phyloP scores from a whole-genome alignment of 2,797 vertebrate species.

The Sebastes jordani region DNA sequence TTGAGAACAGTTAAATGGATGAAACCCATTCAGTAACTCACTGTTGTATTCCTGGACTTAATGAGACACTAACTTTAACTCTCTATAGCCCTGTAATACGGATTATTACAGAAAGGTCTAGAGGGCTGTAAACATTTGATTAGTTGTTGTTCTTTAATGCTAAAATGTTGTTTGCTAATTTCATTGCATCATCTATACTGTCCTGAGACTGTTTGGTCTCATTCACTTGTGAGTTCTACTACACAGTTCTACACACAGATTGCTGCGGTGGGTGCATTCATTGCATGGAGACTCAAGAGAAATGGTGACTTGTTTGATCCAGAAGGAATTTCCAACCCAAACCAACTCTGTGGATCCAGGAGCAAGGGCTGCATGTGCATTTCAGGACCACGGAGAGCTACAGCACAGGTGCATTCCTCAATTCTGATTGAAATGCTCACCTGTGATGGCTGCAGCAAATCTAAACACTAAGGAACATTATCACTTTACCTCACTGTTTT shows the following conservation, averaged over 20 bases:
- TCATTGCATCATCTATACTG: not conserved
- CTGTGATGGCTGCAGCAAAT: not conserved
- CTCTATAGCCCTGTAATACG: not conserved
- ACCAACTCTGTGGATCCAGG: not conserved
- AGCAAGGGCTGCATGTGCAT: no score
- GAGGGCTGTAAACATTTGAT: not conserved
- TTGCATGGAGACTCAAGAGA: not conserved
- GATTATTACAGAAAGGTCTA: not conserved
- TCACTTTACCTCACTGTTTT: not conserved
- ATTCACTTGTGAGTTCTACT: not conserved
- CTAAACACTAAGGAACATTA: not conserved
- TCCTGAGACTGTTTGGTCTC: not conserved
- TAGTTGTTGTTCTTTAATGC: not conserved
- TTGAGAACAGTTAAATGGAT: constrained; percentile 44
- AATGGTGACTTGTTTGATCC: not conserved
- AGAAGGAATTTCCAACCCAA: not conserved
- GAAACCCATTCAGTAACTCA: constrained; percentile 5
- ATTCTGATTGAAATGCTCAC: not conserved
- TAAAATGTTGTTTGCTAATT: not conserved
- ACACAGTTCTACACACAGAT: not conserved
- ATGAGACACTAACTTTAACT: not conserved
- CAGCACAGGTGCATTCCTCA: not conserved
- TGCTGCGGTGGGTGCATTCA: not conserved
- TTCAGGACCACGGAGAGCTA: constrained; percentile 15
- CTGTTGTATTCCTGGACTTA: constrained; percentile 11